phyloP scores from a whole-genome alignment of 2,888 invertebrate genomes.

The Bibio marci region DNA sequence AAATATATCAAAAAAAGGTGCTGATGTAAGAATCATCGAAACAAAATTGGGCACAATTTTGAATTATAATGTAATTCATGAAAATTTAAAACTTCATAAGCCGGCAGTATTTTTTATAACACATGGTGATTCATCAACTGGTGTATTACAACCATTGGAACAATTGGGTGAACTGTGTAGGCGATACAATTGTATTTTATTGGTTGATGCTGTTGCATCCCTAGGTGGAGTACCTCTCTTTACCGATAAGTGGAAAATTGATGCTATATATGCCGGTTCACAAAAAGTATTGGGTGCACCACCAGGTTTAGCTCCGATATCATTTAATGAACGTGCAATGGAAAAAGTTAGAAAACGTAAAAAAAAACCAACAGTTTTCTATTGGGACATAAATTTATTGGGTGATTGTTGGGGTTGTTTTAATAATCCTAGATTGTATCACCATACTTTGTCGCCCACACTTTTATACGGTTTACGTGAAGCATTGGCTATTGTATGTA shows the following conservation, averaged over 20 bases:
- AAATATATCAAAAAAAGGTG: constrained; percentile 15
- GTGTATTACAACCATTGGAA: constrained; percentile 60
- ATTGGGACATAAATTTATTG: constrained; percentile 49
- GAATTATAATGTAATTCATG: constrained; percentile 42
- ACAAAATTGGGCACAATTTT: constrained; percentile 39
- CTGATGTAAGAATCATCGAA: constrained; percentile 30
- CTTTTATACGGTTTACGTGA: constrained; percentile 65
- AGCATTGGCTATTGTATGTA: constrained; percentile 51
- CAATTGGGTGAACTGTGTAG: constrained; percentile 66
- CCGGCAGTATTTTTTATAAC: constrained; percentile 64
- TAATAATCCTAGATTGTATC: constrained; percentile 47
- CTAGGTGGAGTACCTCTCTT: constrained; percentile 53
- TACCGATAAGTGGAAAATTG: constrained; percentile 54
- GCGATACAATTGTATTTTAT: constrained; percentile 46
- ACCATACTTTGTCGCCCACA: constrained; percentile 73
- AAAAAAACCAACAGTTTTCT: constrained; percentile 39
- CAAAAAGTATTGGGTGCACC: constrained; percentile 65
- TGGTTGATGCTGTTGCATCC: constrained; percentile 63
- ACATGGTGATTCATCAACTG: constrained; percentile 80
- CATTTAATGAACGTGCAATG: constrained; percentile 52
- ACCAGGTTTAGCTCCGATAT: constrained; percentile 57
- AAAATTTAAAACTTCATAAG: constrained; percentile 39
- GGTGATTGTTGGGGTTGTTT: constrained; percentile 67
- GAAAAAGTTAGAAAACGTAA: constrained; percentile 33
- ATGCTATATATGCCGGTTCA: constrained; percentile 57